Conservation (phyloP, 2,888 invertebrate genomes). For the Tridacna crocea region DNA sequence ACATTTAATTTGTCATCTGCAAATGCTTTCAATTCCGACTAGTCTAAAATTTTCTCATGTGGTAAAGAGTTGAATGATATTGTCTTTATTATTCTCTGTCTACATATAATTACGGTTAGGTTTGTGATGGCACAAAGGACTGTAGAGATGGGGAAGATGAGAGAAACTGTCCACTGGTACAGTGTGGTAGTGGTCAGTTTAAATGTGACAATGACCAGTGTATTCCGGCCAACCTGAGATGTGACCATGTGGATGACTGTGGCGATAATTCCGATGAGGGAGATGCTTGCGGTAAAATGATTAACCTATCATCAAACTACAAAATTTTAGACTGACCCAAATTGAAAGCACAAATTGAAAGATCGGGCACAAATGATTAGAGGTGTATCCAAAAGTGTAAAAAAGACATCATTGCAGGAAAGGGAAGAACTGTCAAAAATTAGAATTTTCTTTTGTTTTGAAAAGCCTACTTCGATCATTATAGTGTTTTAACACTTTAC, state of each 20-base stretch:
- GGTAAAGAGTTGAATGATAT: too few species aligned
- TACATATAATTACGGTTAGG: conserved; percentile 76
- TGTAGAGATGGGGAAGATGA: conserved; percentile 86
- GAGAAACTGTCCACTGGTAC: conserved; percentile 69
- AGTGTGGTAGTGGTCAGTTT: conserved; percentile 66
- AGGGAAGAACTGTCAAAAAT: neutral
- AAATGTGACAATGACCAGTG: conserved; percentile 80
- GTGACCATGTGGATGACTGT: conserved; percentile 92
- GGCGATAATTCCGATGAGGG: conserved; percentile 87
- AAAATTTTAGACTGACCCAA: too few species aligned
- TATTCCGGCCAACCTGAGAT: conserved; percentile 86
- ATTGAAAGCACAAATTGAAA: too few species aligned
- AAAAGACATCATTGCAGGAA: neutral
- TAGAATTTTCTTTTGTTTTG: neutral
- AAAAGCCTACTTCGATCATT: neutral
- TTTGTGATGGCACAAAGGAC: conserved; percentile 88
- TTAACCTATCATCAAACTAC: neutral
- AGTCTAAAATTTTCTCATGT: too few species aligned
- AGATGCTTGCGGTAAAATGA: conserved; percentile 26
- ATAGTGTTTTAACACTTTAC: too few species aligned
- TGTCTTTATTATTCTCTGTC: conserved; percentile 69
- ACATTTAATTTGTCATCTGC: too few species aligned
- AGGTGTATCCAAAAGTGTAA: too few species aligned
- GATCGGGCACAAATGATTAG: too few species aligned
- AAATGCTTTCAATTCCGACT: too few species aligned